Conservation (phyloP, 2,888 invertebrate species). For the Erebia epiphron region DNA sequence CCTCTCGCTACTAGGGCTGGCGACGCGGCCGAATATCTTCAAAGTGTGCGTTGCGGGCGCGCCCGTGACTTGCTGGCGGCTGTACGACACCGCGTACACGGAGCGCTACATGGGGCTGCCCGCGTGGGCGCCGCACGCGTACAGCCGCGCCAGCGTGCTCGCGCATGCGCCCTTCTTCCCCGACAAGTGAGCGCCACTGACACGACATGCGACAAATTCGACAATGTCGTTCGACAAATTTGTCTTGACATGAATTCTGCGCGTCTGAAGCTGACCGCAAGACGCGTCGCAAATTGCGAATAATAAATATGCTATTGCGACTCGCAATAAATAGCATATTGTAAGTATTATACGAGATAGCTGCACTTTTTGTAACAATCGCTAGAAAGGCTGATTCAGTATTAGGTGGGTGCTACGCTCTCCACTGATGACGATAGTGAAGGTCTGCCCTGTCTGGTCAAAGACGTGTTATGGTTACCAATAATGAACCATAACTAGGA, state of each 20-base stretch:
- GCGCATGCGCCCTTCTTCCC: conserved; percentile 93
- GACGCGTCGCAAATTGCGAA: no score
- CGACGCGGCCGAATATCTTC: conserved; percentile 95
- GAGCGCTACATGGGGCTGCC: conserved; percentile 94
- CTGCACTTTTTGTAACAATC: no score
- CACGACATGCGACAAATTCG: neutral
- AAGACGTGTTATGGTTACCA: no score
- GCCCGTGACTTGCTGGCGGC: conserved; percentile 97
- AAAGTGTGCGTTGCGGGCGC: conserved; percentile 98
- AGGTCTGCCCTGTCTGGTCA: no score
- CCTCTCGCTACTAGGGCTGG: conserved; percentile 96
- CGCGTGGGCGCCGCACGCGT: conserved; percentile 84
- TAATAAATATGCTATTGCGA: no score
- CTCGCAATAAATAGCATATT: no score
- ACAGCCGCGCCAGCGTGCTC: conserved; percentile 94
- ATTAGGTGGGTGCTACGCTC: no score
- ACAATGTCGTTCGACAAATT: conserved; percentile 1
- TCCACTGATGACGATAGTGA: no score
- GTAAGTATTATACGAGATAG: no score
- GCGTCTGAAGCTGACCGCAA: no score
- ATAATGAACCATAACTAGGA: no score
- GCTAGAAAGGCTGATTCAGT: no score
- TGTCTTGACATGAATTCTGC: neutral
- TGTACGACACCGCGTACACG: conserved; percentile 99
- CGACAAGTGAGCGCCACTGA: conserved; percentile 87